phyloP scores from a whole-genome alignment of 2,113 vertebrate genomes.

The Hemiscyllium ocellatum region DNA sequence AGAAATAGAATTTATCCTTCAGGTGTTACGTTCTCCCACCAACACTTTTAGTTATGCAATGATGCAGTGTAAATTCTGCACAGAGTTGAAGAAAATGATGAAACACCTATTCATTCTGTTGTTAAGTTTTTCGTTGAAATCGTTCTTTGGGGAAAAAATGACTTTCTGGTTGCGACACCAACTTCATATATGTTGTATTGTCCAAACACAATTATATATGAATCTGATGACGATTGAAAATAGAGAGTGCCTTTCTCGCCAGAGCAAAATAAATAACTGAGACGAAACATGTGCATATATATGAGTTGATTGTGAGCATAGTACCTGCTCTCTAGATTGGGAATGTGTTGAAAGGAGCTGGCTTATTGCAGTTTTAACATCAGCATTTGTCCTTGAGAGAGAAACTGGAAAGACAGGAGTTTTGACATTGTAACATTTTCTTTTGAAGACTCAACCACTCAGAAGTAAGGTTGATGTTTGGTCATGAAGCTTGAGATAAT shows the following conservation, averaged over 20 bases:
- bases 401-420: neutral
- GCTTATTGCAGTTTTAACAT: no score
- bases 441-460: no score
- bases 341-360: neutral
- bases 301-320: neutral
- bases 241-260: neutral
- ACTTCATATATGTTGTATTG: neutral
- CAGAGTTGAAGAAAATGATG: neutral
- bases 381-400: neutral
- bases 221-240: neutral
- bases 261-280: neutral
- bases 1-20: neutral
- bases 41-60: neutral
- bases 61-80: neutral
- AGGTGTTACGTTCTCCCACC: neutral
- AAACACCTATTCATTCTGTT: neutral
- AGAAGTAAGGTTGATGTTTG: no score
- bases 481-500: no score
- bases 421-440: no score
- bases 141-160: neutral
- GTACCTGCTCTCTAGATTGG: neutral
- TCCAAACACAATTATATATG: neutral
- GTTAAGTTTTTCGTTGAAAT: neutral
- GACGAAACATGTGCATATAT: neutral
- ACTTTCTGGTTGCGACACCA: neutral